Conservation (phyloP, 2,797 vertebrate genomes). For the Smutsia gigantea region DNA sequence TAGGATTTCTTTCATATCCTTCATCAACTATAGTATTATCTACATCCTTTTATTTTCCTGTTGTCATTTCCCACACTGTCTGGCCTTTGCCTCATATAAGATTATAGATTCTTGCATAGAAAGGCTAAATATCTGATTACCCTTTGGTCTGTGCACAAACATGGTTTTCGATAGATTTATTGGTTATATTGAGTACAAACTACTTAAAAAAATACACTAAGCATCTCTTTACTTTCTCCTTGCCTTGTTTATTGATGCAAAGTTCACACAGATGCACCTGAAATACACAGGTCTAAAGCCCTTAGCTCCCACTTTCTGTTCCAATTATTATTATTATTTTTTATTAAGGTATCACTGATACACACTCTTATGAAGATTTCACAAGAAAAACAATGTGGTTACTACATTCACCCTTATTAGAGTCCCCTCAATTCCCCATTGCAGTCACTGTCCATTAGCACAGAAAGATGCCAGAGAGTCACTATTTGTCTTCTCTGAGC, state of each 20-base stretch:
- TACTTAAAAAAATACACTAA: conserved; percentile 23
- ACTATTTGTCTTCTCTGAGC: too few relatives aligned
- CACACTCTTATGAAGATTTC: too few relatives aligned
- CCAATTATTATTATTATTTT: neutral
- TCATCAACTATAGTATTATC: neutral
- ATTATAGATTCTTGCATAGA: neutral
- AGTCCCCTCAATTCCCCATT: too few relatives aligned
- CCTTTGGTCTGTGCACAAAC: neutral
- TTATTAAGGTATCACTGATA: too few relatives aligned
- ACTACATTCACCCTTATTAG: too few relatives aligned
- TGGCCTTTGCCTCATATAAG: neutral
- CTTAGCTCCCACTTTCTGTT: neutral
- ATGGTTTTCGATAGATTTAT: neutral
- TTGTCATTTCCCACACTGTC: neutral
- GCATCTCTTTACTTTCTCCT: neutral
- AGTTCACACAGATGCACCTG: neutral
- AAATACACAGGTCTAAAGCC: neutral
- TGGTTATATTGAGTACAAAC: neutral
- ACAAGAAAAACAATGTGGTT: too few relatives aligned
- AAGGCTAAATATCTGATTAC: neutral
- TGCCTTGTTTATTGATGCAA: neutral
- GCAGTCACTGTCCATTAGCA: too few relatives aligned
- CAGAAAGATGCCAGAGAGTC: too few relatives aligned
- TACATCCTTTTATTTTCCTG: neutral
- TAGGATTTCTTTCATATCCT: neutral